Evolutionary conservation across 2,888 invertebrate genomes (phyloP), one percentile per base, ranked within the genome.

Genomic region (Macropis europaea): DNA sequence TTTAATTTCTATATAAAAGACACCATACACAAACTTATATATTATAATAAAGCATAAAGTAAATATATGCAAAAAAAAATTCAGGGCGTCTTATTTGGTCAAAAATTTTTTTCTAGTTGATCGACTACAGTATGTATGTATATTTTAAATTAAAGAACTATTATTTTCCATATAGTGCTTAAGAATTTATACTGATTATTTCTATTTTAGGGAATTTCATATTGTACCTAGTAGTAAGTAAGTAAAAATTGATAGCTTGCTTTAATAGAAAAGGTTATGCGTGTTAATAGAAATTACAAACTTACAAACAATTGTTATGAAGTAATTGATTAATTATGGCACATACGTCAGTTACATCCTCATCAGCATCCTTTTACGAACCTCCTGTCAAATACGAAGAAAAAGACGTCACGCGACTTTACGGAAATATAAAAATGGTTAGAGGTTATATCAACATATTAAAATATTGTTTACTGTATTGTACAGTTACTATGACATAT

Each of bases 371-470:
- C 0, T 52, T 32, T 57, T 24, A 34, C 0, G 32, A 60, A 15
- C 0, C 7, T 1, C 1, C 42, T 1, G 17, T 30, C 5, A 2
- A 34, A 6, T 48, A 53, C 30, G 1, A 34, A 1, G 24, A 59
- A 43, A 19, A 43, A 17, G n/a, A 52, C 6, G 45, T 22, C 11
- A 7, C 15, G 42, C 1, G 26, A 4, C 57, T 70, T 59, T 63
- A 70, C 7, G 24, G 59, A 22, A 63, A 19, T 19, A 43, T 54
- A 30, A 56, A 22, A 53, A 40, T 59, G 72, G 72, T 72, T 69
- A 69, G 67, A 57, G 72, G 71, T 72, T 72, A 72, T 57, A 17
- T 59, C 48, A 40, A 52, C 2, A 6, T 4, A 26, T n/a, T 11
- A 61, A 26, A 38, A 32, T 38, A 17, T 26, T 26, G 13, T 32